Conservation (phyloP, 1,140 invertebrate genomes). For the Atta colombica region DNA sequence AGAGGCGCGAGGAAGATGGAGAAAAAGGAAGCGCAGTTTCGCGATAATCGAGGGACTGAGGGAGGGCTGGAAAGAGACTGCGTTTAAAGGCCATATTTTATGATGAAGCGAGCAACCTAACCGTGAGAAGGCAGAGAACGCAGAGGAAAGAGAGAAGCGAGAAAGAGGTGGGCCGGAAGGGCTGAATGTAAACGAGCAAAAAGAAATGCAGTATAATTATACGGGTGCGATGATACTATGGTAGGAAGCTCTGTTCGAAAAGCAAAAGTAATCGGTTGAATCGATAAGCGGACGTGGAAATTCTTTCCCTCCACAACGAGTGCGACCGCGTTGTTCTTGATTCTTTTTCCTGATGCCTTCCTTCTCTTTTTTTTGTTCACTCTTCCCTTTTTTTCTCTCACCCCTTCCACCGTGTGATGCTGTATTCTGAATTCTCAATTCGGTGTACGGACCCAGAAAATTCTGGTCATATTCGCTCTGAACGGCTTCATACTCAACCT, state of each 20-base stretch:
- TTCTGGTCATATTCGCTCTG: conserved; percentile 22
- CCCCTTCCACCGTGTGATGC: not conserved
- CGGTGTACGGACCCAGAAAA: conserved; percentile 43
- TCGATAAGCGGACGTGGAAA: conserved; percentile 35
- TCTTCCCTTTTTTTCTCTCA: not conserved
- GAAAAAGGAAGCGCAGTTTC: conserved; percentile 23
- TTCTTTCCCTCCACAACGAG: not conserved
- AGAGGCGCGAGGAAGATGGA: not conserved
- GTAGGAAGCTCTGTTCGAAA: conserved; percentile 36
- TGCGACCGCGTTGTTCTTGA: not conserved
- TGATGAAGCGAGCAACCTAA: conserved; percentile 32
- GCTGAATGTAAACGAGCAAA: conserved; percentile 15
- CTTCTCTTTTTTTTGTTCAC: not conserved
- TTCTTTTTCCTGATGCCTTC: not conserved
- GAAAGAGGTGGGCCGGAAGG: not conserved
- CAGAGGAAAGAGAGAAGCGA: conserved; percentile 9
- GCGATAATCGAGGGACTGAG: conserved; percentile 48
- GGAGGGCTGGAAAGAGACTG: conserved; percentile 6
- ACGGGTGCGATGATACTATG: conserved; percentile 39
- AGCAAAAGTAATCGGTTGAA: conserved; percentile 57
- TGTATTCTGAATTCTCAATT: conserved; percentile 36
- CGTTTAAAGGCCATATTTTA: conserved; percentile 44
- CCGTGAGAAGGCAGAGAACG: not conserved
- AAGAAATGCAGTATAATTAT: conserved; percentile 38
- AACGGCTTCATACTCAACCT: conserved; percentile 12